phyloP scores from a whole-genome alignment of 2,113 vertebrate species.

The Drymodes brunneopygia region DNA sequence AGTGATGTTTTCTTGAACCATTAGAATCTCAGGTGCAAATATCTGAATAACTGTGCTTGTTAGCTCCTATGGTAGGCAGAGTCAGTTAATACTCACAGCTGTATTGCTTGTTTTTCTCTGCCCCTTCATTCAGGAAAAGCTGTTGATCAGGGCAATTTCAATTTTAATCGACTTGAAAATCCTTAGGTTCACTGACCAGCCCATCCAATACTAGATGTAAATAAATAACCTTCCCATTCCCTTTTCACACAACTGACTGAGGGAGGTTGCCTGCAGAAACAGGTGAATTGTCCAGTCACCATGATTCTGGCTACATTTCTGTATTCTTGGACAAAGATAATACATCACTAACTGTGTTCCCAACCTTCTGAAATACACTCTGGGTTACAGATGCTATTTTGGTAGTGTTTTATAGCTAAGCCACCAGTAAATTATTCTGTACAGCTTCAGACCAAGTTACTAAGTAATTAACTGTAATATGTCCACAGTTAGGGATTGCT shows the following conservation, averaged over 20 bases:
- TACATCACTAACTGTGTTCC: background rate
- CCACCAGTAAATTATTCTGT: background rate
- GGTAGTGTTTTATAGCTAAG: conserved; percentile 11
- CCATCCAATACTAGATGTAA: background rate
- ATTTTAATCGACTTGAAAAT: background rate
- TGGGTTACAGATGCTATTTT: conserved; percentile 14
- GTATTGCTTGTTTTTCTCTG: conserved; percentile 20
- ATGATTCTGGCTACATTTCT: background rate
- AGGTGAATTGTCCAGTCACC: background rate
- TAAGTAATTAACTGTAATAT: background rate
- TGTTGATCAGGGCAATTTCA: conserved; percentile 49
- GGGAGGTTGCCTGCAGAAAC: background rate
- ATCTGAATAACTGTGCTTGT: conserved; percentile 51
- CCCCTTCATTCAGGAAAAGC: conserved; percentile 37
- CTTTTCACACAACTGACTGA: background rate
- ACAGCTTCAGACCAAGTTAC: conserved; percentile 26
- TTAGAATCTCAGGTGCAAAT: conserved; percentile 62
- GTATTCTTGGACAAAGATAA: background rate
- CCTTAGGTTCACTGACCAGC: background rate
- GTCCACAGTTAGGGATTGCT: background rate
- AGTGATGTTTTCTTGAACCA: conserved; percentile 38
- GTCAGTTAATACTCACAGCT: background rate
- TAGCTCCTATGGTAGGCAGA: conserved; percentile 16
- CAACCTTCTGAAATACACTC: background rate
- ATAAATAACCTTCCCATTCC: background rate